Conservation (phyloP, 2,113 vertebrate species). For the Pyxicephalus adspersus region DNA sequence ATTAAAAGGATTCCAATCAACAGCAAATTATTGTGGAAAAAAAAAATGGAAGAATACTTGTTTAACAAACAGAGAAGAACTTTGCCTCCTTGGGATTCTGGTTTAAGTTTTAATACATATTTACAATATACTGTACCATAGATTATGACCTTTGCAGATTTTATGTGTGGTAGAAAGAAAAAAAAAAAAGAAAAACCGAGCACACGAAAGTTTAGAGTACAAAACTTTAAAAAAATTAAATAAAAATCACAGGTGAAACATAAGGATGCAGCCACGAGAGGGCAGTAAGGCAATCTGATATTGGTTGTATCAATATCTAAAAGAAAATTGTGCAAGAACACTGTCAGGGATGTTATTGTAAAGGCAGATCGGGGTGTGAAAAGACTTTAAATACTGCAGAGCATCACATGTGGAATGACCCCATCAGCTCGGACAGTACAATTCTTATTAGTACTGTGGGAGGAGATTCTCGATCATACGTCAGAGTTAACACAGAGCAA, state of each 20-base stretch:
- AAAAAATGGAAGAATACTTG: neutral
- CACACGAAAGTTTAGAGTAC: neutral
- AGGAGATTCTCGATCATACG: neutral
- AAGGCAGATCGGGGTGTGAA: neutral
- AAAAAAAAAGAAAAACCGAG: neutral
- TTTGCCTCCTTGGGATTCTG: neutral
- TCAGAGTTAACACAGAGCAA: neutral
- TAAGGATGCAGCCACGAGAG: constrained; percentile 30
- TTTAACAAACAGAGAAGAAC: neutral
- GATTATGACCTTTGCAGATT: neutral
- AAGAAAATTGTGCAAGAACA: constrained; percentile 16
- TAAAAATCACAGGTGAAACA: neutral
- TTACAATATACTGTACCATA: neutral
- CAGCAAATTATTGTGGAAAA: neutral
- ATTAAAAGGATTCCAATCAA: neutral
- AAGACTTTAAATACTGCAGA: neutral
- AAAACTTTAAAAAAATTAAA: neutral
- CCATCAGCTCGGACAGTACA: neutral
- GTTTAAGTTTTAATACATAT: neutral
- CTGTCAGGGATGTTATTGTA: neutral
- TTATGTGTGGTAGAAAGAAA: neutral
- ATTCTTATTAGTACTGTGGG: neutral
- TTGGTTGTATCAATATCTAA: neutral
- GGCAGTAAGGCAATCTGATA: constrained; percentile 30
- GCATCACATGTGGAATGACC: neutral